Conservation (phyloP, 2,113 vertebrate species). For the Periophthalmodon schlosseri region DNA sequence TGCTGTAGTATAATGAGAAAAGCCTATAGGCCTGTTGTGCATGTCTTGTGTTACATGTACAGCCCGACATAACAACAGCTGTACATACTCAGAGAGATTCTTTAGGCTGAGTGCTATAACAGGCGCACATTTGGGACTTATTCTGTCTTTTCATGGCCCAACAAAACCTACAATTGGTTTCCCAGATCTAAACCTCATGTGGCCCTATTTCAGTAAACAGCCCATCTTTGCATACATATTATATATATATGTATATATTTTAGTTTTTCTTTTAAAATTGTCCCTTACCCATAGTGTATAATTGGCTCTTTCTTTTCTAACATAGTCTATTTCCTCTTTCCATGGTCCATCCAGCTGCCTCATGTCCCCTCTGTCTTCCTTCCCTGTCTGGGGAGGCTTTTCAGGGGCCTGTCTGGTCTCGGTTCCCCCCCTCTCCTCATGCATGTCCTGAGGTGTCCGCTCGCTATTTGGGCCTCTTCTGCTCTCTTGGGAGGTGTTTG, state of each 20-base stretch:
- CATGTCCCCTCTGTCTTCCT: conserved; percentile 16
- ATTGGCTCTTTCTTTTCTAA: too few species aligned
- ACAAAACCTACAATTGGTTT: conserved; percentile 32
- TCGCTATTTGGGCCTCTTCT: conserved; percentile 58
- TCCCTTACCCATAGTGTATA: too few species aligned
- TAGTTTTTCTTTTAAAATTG: too few species aligned
- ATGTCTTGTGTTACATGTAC: conserved; percentile 14
- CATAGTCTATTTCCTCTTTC: conserved; percentile 6
- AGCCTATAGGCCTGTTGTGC: not conserved
- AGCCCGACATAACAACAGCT: conserved; percentile 10
- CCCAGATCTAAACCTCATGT: conserved; percentile 30
- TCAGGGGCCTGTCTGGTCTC: conserved; percentile 4
- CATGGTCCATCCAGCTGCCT: conserved; percentile 12
- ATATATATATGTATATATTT: too few species aligned
- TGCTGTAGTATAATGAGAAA: not conserved
- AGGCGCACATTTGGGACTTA: conserved; percentile 32
- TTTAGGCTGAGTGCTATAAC: conserved; percentile 40
- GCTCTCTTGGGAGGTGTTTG: conserved; percentile 40
- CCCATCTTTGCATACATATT: too few species aligned
- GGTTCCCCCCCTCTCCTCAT: conserved; percentile 15
- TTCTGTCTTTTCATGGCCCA: conserved; percentile 15
- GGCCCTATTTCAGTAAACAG: conserved; percentile 4
- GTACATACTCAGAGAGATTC: not conserved
- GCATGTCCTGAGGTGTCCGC: not conserved
- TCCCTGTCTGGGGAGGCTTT: conserved; percentile 6